Conservation (phyloP, 35 echinoderm and acorn worm genomes). For the Apostichopus japonicus region DNA sequence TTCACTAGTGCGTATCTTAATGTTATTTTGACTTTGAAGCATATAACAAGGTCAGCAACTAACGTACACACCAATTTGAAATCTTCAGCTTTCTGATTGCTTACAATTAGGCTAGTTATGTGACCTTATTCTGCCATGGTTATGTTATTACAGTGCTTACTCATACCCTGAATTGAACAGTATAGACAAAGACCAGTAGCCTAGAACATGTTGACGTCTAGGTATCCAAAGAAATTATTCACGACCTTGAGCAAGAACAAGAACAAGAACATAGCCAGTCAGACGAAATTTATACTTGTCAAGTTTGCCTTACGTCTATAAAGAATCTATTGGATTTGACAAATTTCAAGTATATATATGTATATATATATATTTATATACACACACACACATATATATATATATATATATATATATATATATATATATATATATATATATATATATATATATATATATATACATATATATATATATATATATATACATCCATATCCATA, state of each 20-base stretch:
- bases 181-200: slow-evolving; percentile 1
- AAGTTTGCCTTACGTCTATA: slow-evolving; percentile 5
- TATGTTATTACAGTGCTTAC: slow-evolving; percentile 15
- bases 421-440: neutral
- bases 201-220: neutral
- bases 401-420: slow-evolving; percentile 11
- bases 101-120: neutral
- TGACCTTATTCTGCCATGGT: slow-evolving; percentile 6
- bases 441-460: neutral
- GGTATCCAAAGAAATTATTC: neutral
- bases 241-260: too few species aligned
- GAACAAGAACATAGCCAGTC: slow-evolving; percentile 3
- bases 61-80: too few species aligned
- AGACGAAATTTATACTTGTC: slow-evolving; percentile 15
- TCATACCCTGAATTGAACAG: slow-evolving; percentile 7
- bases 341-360: slow-evolving; percentile 1
- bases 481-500: too few species aligned
- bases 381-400: too few species aligned
- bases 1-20: too few species aligned
- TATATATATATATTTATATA: neutral
- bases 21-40: too few species aligned
- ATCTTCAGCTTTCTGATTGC: too few species aligned
- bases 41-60: too few species aligned
- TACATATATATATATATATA: neutral
- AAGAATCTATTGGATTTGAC: slow-evolving; percentile 6